These are phyloP conservation scores for Bombyx mandarina DNA, from an alignment of 1,140 invertebrate species.

Conservation along the genomic window DNA sequence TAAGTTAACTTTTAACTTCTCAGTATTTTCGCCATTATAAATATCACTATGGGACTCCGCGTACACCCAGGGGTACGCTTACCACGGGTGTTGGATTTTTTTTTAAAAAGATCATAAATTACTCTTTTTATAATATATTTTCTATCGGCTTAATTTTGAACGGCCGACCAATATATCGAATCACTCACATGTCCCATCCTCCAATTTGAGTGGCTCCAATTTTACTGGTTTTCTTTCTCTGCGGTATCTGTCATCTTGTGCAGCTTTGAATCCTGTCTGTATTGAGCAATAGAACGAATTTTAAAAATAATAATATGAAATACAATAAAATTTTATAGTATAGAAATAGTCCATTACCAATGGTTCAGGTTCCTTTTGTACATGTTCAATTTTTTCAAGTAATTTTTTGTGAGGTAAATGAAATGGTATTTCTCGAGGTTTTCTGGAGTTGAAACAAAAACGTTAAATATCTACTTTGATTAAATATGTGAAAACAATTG, in stretches of 20 bases:
- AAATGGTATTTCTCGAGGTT: slow-evolving; percentile 66
- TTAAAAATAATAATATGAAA: slow-evolving; percentile 11
- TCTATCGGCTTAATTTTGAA: no score
- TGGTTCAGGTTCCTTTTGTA: slow-evolving; percentile 66
- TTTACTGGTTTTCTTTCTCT: slow-evolving; percentile 36
- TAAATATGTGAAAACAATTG: no score
- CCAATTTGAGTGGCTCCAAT: slow-evolving; percentile 40
- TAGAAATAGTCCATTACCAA: slow-evolving; percentile 49
- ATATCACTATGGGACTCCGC: no score
- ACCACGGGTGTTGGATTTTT: no score
- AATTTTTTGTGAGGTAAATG: slow-evolving; percentile 73
- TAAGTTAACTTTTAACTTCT: no score
- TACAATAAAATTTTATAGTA: slow-evolving; percentile 9
- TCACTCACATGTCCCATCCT: slow-evolving; percentile 17
- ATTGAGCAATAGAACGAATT: slow-evolving; percentile 1
- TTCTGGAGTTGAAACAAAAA: slow-evolving; percentile 40
- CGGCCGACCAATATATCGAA: neutral
- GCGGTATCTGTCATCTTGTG: slow-evolving; percentile 41
- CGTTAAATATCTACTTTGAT: no score
- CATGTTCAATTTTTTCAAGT: slow-evolving; percentile 71
- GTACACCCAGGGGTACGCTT: no score
- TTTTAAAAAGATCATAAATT: no score
- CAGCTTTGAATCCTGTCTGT: slow-evolving; percentile 48
- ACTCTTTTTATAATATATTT: no score
- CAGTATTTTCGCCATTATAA: no score